Evolutionary conservation across 2,113 vertebrate species (phyloP).

Genomic region (Sturnus vulgaris): DNA sequence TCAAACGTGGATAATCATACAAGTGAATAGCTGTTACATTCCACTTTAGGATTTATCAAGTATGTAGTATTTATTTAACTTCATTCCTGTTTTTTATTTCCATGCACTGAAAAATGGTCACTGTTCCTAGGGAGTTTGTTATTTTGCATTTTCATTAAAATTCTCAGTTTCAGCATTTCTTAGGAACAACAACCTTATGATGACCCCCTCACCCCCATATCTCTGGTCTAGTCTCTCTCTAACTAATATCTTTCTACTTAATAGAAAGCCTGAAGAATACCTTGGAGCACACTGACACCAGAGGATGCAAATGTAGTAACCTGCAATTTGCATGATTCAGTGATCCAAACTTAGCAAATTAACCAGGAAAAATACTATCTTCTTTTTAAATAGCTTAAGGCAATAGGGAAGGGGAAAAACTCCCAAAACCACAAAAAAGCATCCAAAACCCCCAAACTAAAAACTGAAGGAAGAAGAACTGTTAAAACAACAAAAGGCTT

Average conservation of each 20-base stretch:
- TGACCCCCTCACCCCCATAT: not conserved
- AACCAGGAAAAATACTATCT: not conserved
- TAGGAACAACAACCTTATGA: not conserved
- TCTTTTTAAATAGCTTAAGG: not conserved
- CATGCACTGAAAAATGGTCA: not conserved
- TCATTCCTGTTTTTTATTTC: not conserved
- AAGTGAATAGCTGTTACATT: not conserved
- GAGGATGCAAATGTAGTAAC: not conserved
- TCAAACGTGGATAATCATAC: not conserved
- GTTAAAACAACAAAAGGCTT: not conserved
- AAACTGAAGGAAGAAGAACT: not conserved
- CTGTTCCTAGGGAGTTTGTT: not conserved
- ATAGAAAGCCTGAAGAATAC: not conserved
- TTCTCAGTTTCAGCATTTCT: not conserved
- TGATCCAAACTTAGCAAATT: not conserved
- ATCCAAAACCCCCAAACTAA: not conserved
- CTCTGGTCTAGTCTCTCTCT: not conserved
- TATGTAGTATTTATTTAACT: not conserved
- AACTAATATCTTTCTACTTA: not conserved
- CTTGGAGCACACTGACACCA: not conserved
- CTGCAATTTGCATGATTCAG: not conserved
- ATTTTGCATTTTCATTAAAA: not conserved
- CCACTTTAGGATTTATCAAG: not conserved
- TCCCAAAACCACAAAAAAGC: not conserved
- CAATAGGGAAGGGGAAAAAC: not conserved